A percentile compares a stretch with the other conserved stretches of the same genome.
These are phyloP conservation scores for Gymnocephalus cernua DNA, from an alignment of 2,113 vertebrate genomes.

Conservation along the genomic window DNA sequence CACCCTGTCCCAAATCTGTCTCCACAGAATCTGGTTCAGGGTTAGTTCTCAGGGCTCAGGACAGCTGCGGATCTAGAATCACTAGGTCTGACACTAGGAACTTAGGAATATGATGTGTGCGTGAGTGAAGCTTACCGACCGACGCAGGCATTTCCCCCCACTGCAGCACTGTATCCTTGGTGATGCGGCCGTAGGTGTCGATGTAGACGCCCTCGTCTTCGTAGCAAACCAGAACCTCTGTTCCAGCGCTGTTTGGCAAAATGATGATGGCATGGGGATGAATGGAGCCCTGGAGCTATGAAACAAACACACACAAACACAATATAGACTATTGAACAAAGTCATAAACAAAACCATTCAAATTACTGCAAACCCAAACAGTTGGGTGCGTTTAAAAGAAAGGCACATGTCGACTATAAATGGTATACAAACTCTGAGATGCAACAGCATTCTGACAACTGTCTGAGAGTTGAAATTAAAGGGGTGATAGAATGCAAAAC, in stretches of 20 bases:
- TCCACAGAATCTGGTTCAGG: conserved; percentile 47
- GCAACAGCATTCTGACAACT: background rate
- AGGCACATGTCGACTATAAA: background rate
- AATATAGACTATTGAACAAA: background rate
- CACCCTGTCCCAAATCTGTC: conserved; percentile 52
- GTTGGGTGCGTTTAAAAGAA: background rate
- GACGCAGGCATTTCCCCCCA: conserved; percentile 97
- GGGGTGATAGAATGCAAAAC: too few species aligned
- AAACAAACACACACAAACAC: conserved; percentile 40
- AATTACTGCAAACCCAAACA: background rate
- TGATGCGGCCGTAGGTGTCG: conserved; percentile 94
- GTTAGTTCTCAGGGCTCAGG: conserved; percentile 9
- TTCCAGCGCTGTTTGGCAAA: conserved; percentile 92
- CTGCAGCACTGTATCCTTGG: conserved; percentile 94
- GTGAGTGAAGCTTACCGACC: conserved; percentile 85
- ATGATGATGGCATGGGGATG: conserved; percentile 95
- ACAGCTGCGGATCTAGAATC: conserved; percentile 28
- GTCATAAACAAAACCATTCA: background rate
- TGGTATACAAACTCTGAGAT: background rate
- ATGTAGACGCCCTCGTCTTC: conserved; percentile 95
- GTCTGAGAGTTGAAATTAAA: background rate
- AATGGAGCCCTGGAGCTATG: conserved; percentile 90
- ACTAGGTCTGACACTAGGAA: background rate
- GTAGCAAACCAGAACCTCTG: conserved; percentile 94
- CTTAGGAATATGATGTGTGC: background rate